Evolutionary conservation across 2,888 invertebrate species (phyloP).

Genomic region (Neoaliturus tenellus): DNA sequence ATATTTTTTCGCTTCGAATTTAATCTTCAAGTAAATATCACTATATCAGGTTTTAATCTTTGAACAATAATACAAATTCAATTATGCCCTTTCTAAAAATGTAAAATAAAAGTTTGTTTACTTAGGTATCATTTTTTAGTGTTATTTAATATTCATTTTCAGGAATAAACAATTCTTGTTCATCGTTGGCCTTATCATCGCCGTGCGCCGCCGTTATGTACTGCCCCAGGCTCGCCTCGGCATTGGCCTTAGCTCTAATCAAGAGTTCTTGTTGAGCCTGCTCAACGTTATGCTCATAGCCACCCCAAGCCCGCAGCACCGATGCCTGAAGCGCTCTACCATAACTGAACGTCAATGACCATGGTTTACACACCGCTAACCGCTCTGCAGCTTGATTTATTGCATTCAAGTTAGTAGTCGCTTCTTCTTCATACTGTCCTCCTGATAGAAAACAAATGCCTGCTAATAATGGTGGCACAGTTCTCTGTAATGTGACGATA

Average conservation of each 20-base stretch:
- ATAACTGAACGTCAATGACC: slow-evolving; percentile 79
- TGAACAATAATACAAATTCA: too few relatives aligned
- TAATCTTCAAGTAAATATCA: too few relatives aligned
- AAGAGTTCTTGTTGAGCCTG: slow-evolving; percentile 75
- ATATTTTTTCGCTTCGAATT: too few relatives aligned
- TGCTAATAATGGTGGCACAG: slow-evolving; percentile 72
- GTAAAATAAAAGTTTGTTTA: too few relatives aligned
- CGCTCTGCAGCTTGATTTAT: slow-evolving; percentile 91
- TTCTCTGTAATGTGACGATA: slow-evolving; percentile 76
- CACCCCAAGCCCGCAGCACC: slow-evolving; percentile 76
- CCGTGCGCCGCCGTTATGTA: slow-evolving; percentile 50
- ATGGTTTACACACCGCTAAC: slow-evolving; percentile 79
- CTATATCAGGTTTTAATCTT: too few relatives aligned
- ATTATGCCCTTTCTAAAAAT: too few relatives aligned
- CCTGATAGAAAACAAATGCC: slow-evolving; percentile 98
- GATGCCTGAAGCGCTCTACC: slow-evolving; percentile 77
- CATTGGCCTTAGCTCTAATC: slow-evolving; percentile 73
- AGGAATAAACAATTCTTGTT: neutral
- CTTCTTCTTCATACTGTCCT: slow-evolving; percentile 99
- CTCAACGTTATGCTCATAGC: slow-evolving; percentile 74
- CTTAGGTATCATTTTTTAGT: too few relatives aligned
- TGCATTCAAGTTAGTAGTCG: slow-evolving; percentile 96
- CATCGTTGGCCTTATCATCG: slow-evolving; percentile 25
- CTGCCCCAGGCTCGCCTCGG: slow-evolving; percentile 60
- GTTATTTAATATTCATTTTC: neutral